Percentiles rank a stretch among this genome's conserved stretches.
Conservation (phyloP, 2,797 vertebrate species). For the Darevskia nairensis region DNA sequence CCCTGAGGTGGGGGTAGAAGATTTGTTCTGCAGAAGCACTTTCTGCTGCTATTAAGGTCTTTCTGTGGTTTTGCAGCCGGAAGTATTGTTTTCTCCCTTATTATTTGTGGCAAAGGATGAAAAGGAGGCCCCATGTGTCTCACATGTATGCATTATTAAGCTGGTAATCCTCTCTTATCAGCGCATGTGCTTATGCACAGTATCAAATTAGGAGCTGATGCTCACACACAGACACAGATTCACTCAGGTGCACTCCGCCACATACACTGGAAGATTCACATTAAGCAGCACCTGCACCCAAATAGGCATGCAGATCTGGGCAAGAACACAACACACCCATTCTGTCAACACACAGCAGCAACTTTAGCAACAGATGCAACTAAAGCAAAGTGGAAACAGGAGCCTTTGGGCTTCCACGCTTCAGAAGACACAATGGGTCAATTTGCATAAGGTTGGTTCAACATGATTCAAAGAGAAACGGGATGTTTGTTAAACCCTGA, state of each 20-base stretch:
- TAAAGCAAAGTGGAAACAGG: not conserved
- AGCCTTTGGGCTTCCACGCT: not conserved
- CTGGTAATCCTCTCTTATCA: not conserved
- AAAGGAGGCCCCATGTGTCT: not conserved
- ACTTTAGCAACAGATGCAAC: not conserved
- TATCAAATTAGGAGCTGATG: too few species aligned
- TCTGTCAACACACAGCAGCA: not conserved
- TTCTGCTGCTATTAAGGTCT: not conserved
- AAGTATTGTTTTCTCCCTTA: not conserved
- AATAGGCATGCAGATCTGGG: not conserved
- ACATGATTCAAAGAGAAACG: conserved; percentile 14
- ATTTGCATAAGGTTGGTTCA: conserved; percentile 6
- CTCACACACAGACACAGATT: not conserved
- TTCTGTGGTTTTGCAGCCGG: not conserved
- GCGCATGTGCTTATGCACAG: not conserved
- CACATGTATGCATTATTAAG: not conserved
- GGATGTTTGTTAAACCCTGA: not conserved
- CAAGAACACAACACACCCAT: not conserved
- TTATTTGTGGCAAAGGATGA: not conserved
- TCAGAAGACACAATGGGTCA: not conserved
- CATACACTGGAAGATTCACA: not conserved
- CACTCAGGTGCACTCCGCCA: not conserved
- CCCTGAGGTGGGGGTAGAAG: not conserved
- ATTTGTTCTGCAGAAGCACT: not conserved
- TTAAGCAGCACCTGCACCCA: not conserved